Percentiles rank a stretch among this genome's conserved stretches.
These are phyloP conservation scores for Coreoperca whiteheadi DNA, from an alignment of 2,113 vertebrate genomes.

Conservation along the genomic window DNA sequence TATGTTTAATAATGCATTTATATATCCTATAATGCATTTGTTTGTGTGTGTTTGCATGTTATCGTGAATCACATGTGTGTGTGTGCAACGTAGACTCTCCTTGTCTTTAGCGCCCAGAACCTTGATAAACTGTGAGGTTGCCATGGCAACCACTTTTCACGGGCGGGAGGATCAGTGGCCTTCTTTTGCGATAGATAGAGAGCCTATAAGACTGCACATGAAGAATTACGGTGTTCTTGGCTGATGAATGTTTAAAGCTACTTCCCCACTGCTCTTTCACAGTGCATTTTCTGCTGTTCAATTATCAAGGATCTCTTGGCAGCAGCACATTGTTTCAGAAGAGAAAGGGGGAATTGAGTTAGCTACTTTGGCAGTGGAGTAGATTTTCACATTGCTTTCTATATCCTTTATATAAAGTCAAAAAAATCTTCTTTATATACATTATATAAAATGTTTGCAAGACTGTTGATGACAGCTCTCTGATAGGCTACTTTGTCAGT, in stretches of 20 bases:
- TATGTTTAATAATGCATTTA: not conserved
- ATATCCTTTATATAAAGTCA: not conserved
- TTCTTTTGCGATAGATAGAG: slow-evolving; percentile 65
- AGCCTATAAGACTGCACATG: slow-evolving; percentile 65
- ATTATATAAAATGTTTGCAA: not conserved
- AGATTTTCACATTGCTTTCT: not conserved
- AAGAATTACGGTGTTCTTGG: slow-evolving; percentile 57
- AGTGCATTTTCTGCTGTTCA: slow-evolving; percentile 23
- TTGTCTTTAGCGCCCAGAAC: slow-evolving; percentile 66
- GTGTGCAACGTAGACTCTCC: slow-evolving; percentile 41
- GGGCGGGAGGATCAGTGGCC: slow-evolving; percentile 73
- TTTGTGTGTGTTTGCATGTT: not conserved
- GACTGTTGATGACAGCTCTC: not conserved
- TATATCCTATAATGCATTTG: not conserved
- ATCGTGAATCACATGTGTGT: slow-evolving; percentile 9
- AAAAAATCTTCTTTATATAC: not conserved
- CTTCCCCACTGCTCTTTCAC: slow-evolving; percentile 36
- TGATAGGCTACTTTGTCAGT: not conserved
- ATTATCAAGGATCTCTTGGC: slow-evolving; percentile 30
- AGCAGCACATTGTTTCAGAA: not conserved
- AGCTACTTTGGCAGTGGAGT: not conserved
- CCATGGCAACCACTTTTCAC: slow-evolving; percentile 77
- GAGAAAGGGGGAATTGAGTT: not conserved
- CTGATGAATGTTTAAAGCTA: slow-evolving; percentile 36
- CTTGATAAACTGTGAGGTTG: slow-evolving; percentile 84